Base-by-base conservation (phyloP, 1,140 invertebrate genomes). In the Brachionus rubens region DNA sequence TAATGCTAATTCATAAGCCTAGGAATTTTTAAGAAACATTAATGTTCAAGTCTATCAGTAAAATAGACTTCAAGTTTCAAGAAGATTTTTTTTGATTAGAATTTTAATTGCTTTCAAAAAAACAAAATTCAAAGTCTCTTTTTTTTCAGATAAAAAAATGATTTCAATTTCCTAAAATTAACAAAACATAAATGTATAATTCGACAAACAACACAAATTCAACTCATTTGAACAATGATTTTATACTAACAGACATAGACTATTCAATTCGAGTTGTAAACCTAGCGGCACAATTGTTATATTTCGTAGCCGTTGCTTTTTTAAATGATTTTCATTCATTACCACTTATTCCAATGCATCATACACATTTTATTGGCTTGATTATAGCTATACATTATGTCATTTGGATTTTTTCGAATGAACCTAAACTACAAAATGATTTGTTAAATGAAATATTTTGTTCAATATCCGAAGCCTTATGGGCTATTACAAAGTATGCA, bases 401-500 rank as follows among this genome's bases (percentile, higher is more conserved):
- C 4, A 43, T 65, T 43, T 65, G 59, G 59, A 65, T 65, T n/a
- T 6, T 21, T 3, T 36, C 40, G 9, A 41, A 65, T 65, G 12
- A 41, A 30, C 54, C 54, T 3, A 16, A 14, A 16, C 36, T 59
- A 33, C 10, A 16, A 14, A 65, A 21, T 14, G 19, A 24, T 7
- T 43, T n/a, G 10, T 28, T 65, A 65, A 65, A 43, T 21, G 16
- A 41, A 24, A 12, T 43, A 24, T 43, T 65, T 19, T 65, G 59
- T 10, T 41, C 33, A 30, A 3, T 65, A 10, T 65, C 40, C 3
- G 59, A 65, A 65, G 59, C 30, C 0, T 2, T 43, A 1, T 65
- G 59, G 59, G 59, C 19, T 19, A 28, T 65, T 1, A 65, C 59
- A 43, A 65, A 65, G 24, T 65, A 65, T 21, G 16, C 59, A 16